phyloP scores from a whole-genome alignment of 2,888 invertebrate species.

The Drosophila atripex region DNA sequence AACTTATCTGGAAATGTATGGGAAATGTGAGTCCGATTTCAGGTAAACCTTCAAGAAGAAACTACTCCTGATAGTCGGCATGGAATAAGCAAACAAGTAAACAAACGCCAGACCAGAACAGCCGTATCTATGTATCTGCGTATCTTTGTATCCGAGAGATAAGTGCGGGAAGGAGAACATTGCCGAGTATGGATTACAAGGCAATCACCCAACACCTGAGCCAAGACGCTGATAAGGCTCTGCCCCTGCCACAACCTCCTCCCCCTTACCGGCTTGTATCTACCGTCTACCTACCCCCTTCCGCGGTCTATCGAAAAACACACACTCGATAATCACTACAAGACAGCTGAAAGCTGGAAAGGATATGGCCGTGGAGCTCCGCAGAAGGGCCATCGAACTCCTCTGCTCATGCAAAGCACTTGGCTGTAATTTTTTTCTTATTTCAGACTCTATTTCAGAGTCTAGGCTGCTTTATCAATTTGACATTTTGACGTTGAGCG shows the following conservation, averaged over 20 bases:
- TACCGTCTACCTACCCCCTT: background rate
- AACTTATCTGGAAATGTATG: background rate
- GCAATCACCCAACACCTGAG: slow-evolving; percentile 54
- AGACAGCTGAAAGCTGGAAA: slow-evolving; percentile 34
- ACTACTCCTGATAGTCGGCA: slow-evolving; percentile 24
- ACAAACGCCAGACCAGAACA: slow-evolving; percentile 25
- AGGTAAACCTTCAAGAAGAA: slow-evolving; percentile 15
- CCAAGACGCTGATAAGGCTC: slow-evolving; percentile 52
- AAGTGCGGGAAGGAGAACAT: slow-evolving; percentile 12
- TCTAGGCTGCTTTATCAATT: slow-evolving; percentile 71
- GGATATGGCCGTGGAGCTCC: slow-evolving; percentile 14
- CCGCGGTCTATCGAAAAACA: background rate
- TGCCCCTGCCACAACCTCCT: slow-evolving; percentile 1
- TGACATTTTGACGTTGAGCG: slow-evolving; percentile 82
- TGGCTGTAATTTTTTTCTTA: slow-evolving; percentile 64
- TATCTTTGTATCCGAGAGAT: slow-evolving; percentile 6
- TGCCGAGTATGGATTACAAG: slow-evolving; percentile 22
- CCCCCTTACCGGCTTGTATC: slow-evolving; percentile 12
- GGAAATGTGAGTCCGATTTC: slow-evolving; percentile 18
- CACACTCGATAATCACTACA: slow-evolving; percentile 46
- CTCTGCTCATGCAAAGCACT: slow-evolving; percentile 56
- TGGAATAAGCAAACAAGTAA: slow-evolving; percentile 29
- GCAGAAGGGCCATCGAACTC: slow-evolving; percentile 39
- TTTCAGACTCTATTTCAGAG: slow-evolving; percentile 8
- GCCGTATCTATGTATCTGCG: slow-evolving; percentile 23